phyloP scores from a whole-genome alignment of 2,888 invertebrate species.

The Sesia apiformis region DNA sequence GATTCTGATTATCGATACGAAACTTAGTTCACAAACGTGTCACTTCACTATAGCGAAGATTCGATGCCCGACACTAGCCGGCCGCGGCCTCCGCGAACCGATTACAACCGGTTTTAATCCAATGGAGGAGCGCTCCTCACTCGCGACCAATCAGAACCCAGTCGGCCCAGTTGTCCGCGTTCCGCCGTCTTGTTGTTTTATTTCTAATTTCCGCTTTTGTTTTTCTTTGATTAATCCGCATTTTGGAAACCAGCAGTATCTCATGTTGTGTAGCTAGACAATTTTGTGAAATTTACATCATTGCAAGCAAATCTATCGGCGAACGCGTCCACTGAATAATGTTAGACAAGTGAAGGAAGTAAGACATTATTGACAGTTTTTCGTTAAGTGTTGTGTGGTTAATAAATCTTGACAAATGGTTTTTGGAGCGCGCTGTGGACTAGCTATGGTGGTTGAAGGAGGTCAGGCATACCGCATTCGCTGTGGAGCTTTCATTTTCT shows the following conservation, averaged over 20 bases:
- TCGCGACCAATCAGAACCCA: constrained; percentile 57
- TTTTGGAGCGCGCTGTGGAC: constrained; percentile 42
- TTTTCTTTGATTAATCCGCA: constrained; percentile 17
- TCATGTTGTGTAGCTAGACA: constrained; percentile 2
- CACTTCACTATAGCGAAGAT: constrained; percentile 40
- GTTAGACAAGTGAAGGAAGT: constrained; percentile 62
- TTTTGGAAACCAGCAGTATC: constrained; percentile 1
- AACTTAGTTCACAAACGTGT: constrained; percentile 8
- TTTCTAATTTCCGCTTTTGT: constrained; percentile 27
- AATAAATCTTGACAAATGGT: constrained; percentile 14
- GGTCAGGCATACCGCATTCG: constrained; percentile 44
- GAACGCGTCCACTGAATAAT: constrained; percentile 27
- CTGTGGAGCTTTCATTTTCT: constrained; percentile 62
- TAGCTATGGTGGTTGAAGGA: constrained; percentile 62
- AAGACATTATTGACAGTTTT: not conserved
- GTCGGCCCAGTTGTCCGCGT: constrained; percentile 46
- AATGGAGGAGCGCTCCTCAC: constrained; percentile 53
- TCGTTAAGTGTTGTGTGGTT: not conserved
- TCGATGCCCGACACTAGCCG: constrained; percentile 58
- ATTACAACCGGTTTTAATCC: constrained; percentile 60
- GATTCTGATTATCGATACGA: not conserved
- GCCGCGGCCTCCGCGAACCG: constrained; percentile 58
- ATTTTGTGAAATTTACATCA: not conserved
- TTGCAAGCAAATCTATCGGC: too few relatives aligned
- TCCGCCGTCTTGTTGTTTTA: constrained; percentile 30